Evolutionary conservation across 1,140 invertebrate species (phyloP), one percentile per base, ranked within the genome.

Genomic region (Oryctes rhinoceros): DNA sequence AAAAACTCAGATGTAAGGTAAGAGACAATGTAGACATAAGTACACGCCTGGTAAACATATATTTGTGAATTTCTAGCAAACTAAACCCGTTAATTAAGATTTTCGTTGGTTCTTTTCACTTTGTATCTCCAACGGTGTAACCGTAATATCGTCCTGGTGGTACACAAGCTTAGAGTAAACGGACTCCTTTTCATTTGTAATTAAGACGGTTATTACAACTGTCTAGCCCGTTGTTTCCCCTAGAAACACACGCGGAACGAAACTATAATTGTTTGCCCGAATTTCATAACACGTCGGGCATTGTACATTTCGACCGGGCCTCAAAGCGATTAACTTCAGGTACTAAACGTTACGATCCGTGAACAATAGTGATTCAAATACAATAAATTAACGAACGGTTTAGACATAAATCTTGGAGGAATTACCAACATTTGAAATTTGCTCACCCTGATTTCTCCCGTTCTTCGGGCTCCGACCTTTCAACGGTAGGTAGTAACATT

Each of bases 401-500:
- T 67, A 67, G 62, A 11, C 62, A 67, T 67, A 67, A 67, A 67
- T 67, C 62, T 67, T 67, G 24, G 7, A 24, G 62, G 62, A 67
- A 67, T 67, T 35, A 67, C 62, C 62, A 35, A 24, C 62, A 67
- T 67, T 67, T 67, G 18, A 67, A 67, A 67, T 67, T 20, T 35
- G 62, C 7, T 67, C 18, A 9, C 9, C n/a, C 62, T 11, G 49
- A 18, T n/a, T 35, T 67, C 18, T n/a, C 30, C n/a, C 62, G 4
- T 35, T 30, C 65, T 71, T 9, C 65, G 20, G 65, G 24, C 15
- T 35, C 35, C 24, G 65, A 3, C n/a, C 24, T 71, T 71, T 71
- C 65, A 71, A 24, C 65, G n/a, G n/a, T n/a, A n/a, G 3, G 24
- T 37, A 71, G 20, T 71, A 71, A 71, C 1, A 71, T 30, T 71